Base-by-base conservation (phyloP, 1,140 invertebrate species). In the Cherax quadricarinatus region DNA sequence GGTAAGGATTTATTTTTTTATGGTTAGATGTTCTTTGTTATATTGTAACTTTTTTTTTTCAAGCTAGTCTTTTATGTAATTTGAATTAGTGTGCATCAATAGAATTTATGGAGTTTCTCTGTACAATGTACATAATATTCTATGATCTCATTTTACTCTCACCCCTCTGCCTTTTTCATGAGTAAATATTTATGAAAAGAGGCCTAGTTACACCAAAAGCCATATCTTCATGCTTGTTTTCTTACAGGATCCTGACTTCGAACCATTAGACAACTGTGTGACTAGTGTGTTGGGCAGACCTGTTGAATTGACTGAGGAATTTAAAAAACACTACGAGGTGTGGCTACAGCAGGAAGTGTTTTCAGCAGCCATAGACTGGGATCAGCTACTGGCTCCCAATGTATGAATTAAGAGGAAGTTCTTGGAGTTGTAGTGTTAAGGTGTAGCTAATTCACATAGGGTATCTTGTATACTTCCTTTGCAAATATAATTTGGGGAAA, bases 261-360 rank as follows among this genome's bases (percentile, higher is more conserved):
- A 97, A 94, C 97, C 98, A 6, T 96, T 98, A 24, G 98, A 99
- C 94, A 98, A 97, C 92, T 98, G 97, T 94, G 96, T 98, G 48
- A 97, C 96, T 24, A 98, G 97, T 94, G 97, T 98, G 10, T 96
- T 99, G 7, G 98, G 98, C 49, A 95, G 95, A 81, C 94, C 95
- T 1, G 94, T 98, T 84, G 98, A 99, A 94, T 96, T 99, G 82
- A 98, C 98, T 51, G 98, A 98, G 57, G 98, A 99, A 94, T 99
- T 99, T 94, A 99, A 99, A 95, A 96, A 97, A 93, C 98, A 99
- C 95, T 99, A 99, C 95, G 97, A 99, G 94, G 95, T 97, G 16
- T 99, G 99, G 99, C 95, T 99, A 49, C 97, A 99, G 94, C 97
- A 98, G 94, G 99, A 99, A 96, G 99, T 99, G 6, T 99, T 98